A percentile compares a stretch with the other conserved stretches of the same genome.
Conservation (phyloP, 2,797 vertebrate genomes). For the Mormyrops boulengeri region DNA sequence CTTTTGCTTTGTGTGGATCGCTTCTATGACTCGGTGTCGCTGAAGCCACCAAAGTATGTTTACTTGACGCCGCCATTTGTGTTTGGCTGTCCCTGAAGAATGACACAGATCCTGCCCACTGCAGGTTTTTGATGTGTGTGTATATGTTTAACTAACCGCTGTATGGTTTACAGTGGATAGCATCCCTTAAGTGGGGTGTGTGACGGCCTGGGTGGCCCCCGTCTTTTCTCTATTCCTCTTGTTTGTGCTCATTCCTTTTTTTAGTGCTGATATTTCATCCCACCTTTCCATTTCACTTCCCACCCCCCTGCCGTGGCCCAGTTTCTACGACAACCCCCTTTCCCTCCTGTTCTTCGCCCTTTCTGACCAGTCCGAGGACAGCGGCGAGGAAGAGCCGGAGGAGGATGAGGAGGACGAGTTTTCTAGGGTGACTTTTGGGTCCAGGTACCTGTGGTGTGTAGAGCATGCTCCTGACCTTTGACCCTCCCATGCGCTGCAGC, state of each 20-base stretch:
- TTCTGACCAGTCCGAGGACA: constrained; percentile 90
- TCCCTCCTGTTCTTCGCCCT: constrained; percentile 87
- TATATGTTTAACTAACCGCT: not conserved
- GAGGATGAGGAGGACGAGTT: constrained; percentile 83
- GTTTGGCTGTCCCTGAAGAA: not conserved
- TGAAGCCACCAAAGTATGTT: not conserved
- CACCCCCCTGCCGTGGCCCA: constrained; percentile 40
- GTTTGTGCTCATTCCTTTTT: constrained; percentile 29
- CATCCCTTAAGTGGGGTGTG: not conserved
- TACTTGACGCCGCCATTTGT: not conserved
- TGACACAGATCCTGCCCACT: not conserved
- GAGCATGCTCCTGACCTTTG: constrained; percentile 56
- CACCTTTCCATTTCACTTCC: constrained; percentile 24
- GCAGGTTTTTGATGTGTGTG: not conserved
- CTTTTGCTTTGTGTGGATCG: not conserved
- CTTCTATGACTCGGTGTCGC: not conserved
- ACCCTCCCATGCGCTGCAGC: not conserved
- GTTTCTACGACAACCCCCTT: constrained; percentile 77
- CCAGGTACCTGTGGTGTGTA: constrained; percentile 82
- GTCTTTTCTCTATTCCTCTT: not conserved
- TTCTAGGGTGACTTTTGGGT: constrained; percentile 95
- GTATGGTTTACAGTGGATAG: not conserved
- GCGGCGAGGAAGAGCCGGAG: constrained; percentile 89
- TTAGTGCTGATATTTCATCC: constrained; percentile 25
- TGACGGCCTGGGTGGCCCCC: not conserved